phyloP scores from a whole-genome alignment of 2,888 invertebrate species.

The Papilio protenor region DNA sequence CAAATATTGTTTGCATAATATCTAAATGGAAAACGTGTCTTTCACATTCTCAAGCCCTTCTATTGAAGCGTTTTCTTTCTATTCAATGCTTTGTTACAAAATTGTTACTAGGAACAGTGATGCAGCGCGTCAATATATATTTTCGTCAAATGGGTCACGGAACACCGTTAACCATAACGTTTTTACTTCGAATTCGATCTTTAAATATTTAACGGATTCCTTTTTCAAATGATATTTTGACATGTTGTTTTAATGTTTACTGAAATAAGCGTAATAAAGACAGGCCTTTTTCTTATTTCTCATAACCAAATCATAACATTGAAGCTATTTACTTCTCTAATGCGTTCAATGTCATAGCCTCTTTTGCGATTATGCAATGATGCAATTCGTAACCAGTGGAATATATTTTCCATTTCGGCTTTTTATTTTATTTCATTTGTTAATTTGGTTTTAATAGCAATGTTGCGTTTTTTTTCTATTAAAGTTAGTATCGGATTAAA shows the following conservation, averaged over 20 bases:
- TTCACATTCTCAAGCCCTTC: neutral
- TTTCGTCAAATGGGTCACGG: conserved; percentile 39
- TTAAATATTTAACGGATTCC: conserved; percentile 81
- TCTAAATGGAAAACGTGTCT: neutral
- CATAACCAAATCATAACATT: neutral
- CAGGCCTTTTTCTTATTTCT: neutral
- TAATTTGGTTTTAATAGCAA: neutral
- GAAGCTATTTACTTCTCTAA: conserved; percentile 42
- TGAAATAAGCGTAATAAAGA: conserved; percentile 27
- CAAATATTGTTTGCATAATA: conserved; percentile 48
- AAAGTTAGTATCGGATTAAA: no score
- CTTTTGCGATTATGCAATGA: conserved; percentile 57
- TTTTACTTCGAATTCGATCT: conserved; percentile 81
- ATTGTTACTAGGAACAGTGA: neutral
- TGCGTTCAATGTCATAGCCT: conserved; percentile 52
- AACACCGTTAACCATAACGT: conserved; percentile 71
- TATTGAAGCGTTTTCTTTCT: neutral
- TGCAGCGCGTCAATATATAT: conserved; percentile 18
- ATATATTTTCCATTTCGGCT: conserved; percentile 2
- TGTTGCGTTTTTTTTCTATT: no score
- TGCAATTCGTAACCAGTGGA: conserved; percentile 29
- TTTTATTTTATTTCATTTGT: neutral
- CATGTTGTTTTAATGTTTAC: conserved; percentile 40
- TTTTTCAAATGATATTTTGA: conserved; percentile 61
- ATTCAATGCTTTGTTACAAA: neutral